Evolutionary conservation across 2,113 vertebrate genomes (phyloP), one percentile per base, ranked within the genome.

Genomic region (Cyphomyrus discorhynchus): DNA sequence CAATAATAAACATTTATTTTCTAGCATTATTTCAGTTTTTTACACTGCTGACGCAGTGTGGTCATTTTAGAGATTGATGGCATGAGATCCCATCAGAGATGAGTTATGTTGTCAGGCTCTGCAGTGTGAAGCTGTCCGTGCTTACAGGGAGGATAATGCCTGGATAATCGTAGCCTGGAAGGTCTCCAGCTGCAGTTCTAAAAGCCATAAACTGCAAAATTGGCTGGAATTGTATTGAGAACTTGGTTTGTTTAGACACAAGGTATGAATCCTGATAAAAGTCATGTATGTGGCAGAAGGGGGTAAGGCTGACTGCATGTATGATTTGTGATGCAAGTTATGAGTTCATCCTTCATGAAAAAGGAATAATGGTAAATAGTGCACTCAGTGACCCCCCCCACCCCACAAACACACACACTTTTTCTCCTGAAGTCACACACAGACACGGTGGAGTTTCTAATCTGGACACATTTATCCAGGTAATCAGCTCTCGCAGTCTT

Each of bases 401-500:
- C 11, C 83, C n/a, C n/a, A 17, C 24, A 27, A 1, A 70, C 62
- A 70, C 62, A 70, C 62, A 45, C 39, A 4, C 3, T 6, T 70
- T 88, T 62, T 47, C 45, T 82, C 52, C 52, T 45, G 31, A 39
- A 39, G 31, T 88, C 87, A 52, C 80, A 88, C 52, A 35, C 88
- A 50, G 62, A 15, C 47, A 47, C 42, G 80, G 70, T 90, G 82
- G 39, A 84, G 84, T n/a, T 1, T 39, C 49, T 92, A 92, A 92
- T 92, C 92, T 91, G 70, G 42, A 49, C 89, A 84, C 88, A 89
- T 91, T 90, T 89, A 90, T 21, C 89, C 91, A 52, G 21, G n/a
- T 93, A 92, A 92, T 92, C 92, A 90, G 89, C 77, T 88, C 53
- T 90, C 85, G 90, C 35, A 58, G 82, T 66, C 87, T 90, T 87